Evolutionary conservation across 2,113 vertebrate genomes (phyloP).

Genomic region (Etia nguti): DNA sequence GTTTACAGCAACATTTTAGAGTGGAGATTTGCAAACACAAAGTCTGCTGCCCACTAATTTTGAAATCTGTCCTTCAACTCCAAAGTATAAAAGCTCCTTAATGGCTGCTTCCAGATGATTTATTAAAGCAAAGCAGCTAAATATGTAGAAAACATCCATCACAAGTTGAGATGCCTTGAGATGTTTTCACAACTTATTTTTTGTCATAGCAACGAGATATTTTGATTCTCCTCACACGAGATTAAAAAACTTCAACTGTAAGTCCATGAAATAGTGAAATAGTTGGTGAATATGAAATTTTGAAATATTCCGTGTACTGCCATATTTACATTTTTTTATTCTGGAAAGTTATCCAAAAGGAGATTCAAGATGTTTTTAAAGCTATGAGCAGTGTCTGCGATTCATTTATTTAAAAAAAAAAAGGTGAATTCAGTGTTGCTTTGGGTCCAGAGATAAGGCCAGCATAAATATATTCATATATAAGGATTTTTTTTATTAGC

Average conservation of each 20-base stretch:
- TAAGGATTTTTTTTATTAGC: background rate
- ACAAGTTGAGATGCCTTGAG: background rate
- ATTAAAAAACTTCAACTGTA: background rate
- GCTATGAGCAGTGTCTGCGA: background rate
- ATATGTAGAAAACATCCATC: background rate
- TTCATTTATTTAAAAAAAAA: background rate
- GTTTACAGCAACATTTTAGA: background rate
- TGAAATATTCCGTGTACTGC: background rate
- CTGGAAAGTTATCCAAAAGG: background rate
- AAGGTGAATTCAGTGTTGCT: background rate
- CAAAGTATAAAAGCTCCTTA: background rate
- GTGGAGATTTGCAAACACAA: background rate
- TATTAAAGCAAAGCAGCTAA: background rate
- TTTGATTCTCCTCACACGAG: background rate
- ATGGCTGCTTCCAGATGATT: background rate
- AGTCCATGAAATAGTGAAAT: background rate
- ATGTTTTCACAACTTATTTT: background rate
- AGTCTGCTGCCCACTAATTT: background rate
- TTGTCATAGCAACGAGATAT: background rate
- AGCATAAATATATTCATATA: background rate
- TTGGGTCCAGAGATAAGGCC: background rate
- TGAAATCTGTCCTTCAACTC: background rate
- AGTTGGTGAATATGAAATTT: background rate
- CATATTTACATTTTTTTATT: background rate
- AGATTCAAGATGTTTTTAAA: background rate